Evolutionary conservation across 2,113 vertebrate species (phyloP).

Genomic region (Hemicordylus capensis): DNA sequence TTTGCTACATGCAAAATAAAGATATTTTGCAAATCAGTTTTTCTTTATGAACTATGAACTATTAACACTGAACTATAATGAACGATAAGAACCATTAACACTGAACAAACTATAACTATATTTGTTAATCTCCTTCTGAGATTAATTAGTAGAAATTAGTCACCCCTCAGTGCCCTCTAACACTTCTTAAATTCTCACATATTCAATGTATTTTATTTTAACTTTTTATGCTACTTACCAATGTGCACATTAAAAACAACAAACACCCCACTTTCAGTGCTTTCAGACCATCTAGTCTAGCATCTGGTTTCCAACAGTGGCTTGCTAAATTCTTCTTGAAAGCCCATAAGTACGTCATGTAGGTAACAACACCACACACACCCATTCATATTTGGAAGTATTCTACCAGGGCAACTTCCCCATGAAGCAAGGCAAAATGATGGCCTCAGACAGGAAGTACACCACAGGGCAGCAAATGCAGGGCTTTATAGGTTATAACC

Average conservation of each 20-base stretch:
- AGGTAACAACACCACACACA: too few relatives aligned
- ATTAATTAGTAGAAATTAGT: neutral
- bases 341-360: neutral
- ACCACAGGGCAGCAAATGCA: too few relatives aligned
- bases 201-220: neutral
- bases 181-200: too few relatives aligned
- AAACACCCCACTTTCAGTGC: neutral
- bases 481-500: too few relatives aligned
- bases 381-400: too few relatives aligned
- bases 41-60: neutral
- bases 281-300: neutral
- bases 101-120: neutral
- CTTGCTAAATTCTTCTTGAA: neutral
- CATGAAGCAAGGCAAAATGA: too few relatives aligned
- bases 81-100: neutral
- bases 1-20: neutral
- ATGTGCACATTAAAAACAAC: neutral
- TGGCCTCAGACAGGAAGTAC: too few relatives aligned
- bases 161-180: neutral
- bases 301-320: neutral
- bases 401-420: too few relatives aligned
- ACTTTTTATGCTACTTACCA: neutral
- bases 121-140: neutral
- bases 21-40: neutral
- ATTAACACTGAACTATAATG: neutral